Base-by-base conservation (phyloP, 2,888 invertebrate genomes). In the Brenthis ino region DNA sequence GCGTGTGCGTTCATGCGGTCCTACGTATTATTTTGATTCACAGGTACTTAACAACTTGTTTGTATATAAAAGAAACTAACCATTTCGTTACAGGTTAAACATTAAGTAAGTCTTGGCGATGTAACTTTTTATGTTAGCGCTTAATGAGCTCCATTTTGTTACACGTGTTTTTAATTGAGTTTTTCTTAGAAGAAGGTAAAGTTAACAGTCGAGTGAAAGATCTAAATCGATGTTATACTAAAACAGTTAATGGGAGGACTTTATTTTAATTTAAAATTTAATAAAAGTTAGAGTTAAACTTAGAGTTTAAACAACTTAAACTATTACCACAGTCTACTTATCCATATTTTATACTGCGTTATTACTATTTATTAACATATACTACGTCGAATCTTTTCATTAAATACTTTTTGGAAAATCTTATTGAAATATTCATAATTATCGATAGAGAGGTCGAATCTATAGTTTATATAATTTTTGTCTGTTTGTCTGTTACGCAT, bases 121-220 rank as follows among this genome's bases (percentile, higher is more conserved):
- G 24, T 48, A 65, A 58, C 16, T 51, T 57, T 65, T 65, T 65
- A 65, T 57, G 16, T 57, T 37, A 37, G 20, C 43, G 43, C 24
- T 58, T 53, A 65, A 57, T 16, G 65, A 65, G 57, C 57, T n/a
- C 47, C 24, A 65, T 65, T 24, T 58, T 53, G 53, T 43, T 65
- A 43, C 53, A 57, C 57, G 57, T 65, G 65, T 65, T 53, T 65
- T 58, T 65, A 57, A 65, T 51, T 65, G 65, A 65, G 57, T 53
- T 65, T 57, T 8, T 50, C 57, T 37, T 53, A 13, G 4, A 6
- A 47, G 11, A 43, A 3, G 50, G 24, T 8, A 60, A 50, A 50
- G 60, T 60, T 60, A 50, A 50, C 16, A 11, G 60, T 3, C 14
- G 24, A 57, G 43, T 58, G 43, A 58, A 58, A 65, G 28, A 53